Conservation (phyloP, 2,113 vertebrate species). For the Oncorhynchus clarkii region DNA sequence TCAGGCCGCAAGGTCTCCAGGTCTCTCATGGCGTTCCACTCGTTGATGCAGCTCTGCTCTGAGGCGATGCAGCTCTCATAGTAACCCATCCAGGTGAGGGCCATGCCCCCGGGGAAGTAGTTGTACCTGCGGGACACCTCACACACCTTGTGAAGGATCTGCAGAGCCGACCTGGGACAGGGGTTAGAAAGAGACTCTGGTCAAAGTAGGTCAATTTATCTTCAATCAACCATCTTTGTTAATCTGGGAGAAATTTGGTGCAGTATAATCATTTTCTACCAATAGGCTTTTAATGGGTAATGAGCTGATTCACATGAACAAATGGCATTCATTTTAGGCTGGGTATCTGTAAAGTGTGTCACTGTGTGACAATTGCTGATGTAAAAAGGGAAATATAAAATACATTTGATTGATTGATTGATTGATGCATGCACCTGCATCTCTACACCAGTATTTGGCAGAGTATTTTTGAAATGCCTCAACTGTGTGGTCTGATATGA, state of each 20-base stretch:
- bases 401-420: too few relatives aligned
- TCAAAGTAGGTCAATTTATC: not conserved
- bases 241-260: not conserved
- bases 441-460: conserved; percentile 58
- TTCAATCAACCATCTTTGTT: not conserved
- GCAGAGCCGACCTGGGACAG: conserved; percentile 88
- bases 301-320: not conserved
- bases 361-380: not conserved
- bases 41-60: conserved; percentile 96
- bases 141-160: conserved; percentile 95
- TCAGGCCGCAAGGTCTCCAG: conserved; percentile 89
- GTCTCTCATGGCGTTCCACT: conserved; percentile 98
- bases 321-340: too few relatives aligned
- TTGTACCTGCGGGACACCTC: conserved; percentile 91
- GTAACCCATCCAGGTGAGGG: conserved; percentile 92
- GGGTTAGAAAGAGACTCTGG: conserved; percentile 7
- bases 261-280: not conserved
- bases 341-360: too few relatives aligned
- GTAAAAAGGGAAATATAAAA: not conserved
- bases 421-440: conserved; percentile 19
- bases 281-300: not conserved
- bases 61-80: conserved; percentile 95
- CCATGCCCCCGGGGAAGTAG: conserved; percentile 93
- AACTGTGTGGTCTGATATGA: not conserved
- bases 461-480: conserved; percentile 26